Base-by-base conservation (phyloP, 1,140 invertebrate genomes). In the Apis laboriosa region DNA sequence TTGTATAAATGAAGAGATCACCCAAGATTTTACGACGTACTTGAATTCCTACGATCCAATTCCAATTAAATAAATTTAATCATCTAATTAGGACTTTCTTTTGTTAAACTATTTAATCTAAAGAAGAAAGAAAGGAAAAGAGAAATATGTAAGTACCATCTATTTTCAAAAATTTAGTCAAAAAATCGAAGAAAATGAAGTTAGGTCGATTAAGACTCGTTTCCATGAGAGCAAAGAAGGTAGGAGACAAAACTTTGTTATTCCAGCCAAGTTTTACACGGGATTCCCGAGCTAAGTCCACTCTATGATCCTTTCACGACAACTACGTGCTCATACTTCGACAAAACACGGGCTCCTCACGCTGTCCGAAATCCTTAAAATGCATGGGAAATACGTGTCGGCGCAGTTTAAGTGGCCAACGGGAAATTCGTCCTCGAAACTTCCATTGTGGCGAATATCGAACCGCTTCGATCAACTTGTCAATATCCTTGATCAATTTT, bases 271-370 rank as follows among this genome's bases (percentile, higher is more conserved):
- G 92, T 94, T 94, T 93, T 93, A 92, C 91, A 91, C 90, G 92
- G 93, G 92, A 94, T 94, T 92, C 92, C 68, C 84, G 80, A 87
- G 91, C 92, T 94, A 94, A 94, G 93, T 94, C 93, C 92, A 93
- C 91, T 93, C 92, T 90, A 93, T 93, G 93, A 94, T 94, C 93
- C 92, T 94, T 94, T 90, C 90, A 91, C 90, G 92, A 89, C 91
- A 93, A 94, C 92, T 94, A 94, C 93, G 93, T 93, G 92, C 93
- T 92, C 92, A 93, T 93, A 94, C 92, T 94, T 93, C 92, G 92
- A 93, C 92, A 93, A 93, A 93, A 93, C 92, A 93, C 86, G 70
- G 68, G 85, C 88, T 91, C 72, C 56, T 49, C 90, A 90, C 88
- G 91, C 24, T 77, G 92, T 93, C 92, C 92, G 90, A 93, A 93